Conservation (phyloP, 2,113 vertebrate species). For the Carassius gibelio region DNA sequence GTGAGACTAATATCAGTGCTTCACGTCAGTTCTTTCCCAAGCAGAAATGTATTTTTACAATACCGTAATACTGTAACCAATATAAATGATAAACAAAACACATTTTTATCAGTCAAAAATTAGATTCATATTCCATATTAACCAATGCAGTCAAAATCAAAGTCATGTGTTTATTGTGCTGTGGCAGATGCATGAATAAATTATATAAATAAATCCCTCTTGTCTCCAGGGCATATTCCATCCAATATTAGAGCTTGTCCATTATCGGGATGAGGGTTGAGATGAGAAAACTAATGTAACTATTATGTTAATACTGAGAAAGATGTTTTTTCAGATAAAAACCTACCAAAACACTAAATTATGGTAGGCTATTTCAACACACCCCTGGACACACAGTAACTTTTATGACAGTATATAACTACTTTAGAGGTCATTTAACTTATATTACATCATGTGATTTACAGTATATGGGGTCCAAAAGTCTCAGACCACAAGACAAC, state of each 20-base stretch:
- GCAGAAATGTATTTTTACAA: too few relatives aligned
- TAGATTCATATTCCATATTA: neutral
- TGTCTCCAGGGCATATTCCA: constrained; percentile 70
- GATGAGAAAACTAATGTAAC: neutral
- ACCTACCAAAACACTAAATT: too few relatives aligned
- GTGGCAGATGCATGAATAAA: constrained; percentile 8
- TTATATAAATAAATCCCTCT: neutral
- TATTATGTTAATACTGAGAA: neutral
- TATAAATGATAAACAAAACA: neutral
- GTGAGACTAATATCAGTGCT: too few relatives aligned
- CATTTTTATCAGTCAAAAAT: neutral
- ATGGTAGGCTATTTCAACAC: neutral
- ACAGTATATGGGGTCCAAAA: neutral
- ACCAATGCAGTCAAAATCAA: neutral
- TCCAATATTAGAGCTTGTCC: constrained; percentile 56
- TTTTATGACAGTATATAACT: neutral
- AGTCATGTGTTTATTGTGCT: neutral
- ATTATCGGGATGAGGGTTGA: constrained; percentile 45
- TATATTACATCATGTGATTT: neutral
- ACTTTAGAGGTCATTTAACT: neutral
- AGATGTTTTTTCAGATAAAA: neutral
- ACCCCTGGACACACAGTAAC: neutral
- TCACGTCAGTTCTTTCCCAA: too few relatives aligned
- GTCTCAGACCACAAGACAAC: neutral
- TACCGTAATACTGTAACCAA: neutral